Evolutionary conservation across 2,888 invertebrate genomes (phyloP).

Genomic region (Coelinius sp.): DNA sequence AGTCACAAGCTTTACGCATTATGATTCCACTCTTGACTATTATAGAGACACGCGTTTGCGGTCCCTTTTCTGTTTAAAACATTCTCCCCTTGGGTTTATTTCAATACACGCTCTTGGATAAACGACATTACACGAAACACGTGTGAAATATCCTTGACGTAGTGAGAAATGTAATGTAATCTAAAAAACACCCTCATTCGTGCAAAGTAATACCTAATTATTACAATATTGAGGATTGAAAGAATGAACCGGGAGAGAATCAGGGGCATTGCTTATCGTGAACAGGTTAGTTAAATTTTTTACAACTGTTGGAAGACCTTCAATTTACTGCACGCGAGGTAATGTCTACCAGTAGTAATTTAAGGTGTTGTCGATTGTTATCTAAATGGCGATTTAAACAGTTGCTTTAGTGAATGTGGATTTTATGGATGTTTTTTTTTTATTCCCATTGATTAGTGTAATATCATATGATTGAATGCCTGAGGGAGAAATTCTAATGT

Average conservation of each 20-base stretch:
- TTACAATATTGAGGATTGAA: background rate
- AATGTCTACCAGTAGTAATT: background rate
- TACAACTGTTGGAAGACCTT: constrained; percentile 43
- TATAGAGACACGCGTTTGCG: constrained; percentile 40
- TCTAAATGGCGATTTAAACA: constrained; percentile 4
- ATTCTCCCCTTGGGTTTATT: constrained; percentile 12
- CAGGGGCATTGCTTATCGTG: background rate
- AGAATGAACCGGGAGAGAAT: background rate
- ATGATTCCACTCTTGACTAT: constrained; percentile 39
- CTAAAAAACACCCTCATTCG: background rate
- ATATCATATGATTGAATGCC: background rate
- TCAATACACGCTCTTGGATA: constrained; percentile 1
- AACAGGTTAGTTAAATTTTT: constrained; percentile 16
- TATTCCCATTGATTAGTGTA: background rate
- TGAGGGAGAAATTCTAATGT: no score
- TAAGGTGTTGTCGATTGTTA: constrained; percentile 20
- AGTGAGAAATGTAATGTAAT: constrained; percentile 9
- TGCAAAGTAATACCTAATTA: background rate
- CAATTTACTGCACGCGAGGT: constrained; percentile 58
- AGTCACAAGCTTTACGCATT: constrained; percentile 35
- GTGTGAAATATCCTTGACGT: constrained; percentile 4
- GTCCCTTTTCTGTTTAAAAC: constrained; percentile 26
- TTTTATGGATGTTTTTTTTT: background rate
- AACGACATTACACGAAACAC: constrained; percentile 12
- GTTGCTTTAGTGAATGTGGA: background rate